A percentile compares a stretch with the other conserved stretches of the same genome.
These are phyloP conservation scores for Cyanocitta stelleri DNA, from an alignment of 2,113 vertebrate genomes.

Conservation along the genomic window DNA sequence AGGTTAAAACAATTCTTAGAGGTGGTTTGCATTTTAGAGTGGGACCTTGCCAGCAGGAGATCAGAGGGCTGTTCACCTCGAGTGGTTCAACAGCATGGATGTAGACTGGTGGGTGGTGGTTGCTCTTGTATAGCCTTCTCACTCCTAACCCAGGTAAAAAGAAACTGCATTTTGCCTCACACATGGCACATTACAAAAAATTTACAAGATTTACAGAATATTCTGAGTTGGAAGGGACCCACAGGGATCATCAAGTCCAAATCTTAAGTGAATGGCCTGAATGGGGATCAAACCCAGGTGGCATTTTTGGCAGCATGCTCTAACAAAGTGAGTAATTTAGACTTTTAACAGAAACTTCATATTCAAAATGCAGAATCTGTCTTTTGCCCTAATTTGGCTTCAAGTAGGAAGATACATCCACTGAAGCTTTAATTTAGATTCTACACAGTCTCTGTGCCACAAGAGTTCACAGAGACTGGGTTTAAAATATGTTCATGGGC, in stretches of 20 bases:
- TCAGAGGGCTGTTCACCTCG: accelerated
- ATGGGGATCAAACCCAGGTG: neutral
- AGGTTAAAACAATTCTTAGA: neutral
- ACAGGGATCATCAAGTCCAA: neutral
- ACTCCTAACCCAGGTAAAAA: accelerated
- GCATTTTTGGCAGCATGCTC: neutral
- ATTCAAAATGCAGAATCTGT: neutral
- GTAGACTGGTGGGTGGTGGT: neutral
- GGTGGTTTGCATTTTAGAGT: neutral
- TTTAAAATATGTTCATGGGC: neutral
- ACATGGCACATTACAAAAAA: neutral
- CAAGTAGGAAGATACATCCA: neutral
- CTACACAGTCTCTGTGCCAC: neutral
- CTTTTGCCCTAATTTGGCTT: neutral
- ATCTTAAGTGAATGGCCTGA: neutral
- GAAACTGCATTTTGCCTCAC: neutral
- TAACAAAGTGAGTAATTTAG: neutral
- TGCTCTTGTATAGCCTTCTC: neutral
- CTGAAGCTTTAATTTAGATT: neutral
- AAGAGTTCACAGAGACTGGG: neutral
- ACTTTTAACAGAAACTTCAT: neutral
- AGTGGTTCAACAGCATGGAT: neutral
- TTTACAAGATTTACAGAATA: neutral
- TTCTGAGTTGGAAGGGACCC: neutral
- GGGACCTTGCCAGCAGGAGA: neutral